Evolutionary conservation across 1,140 invertebrate species (phyloP), one percentile per base, ranked within the genome.

Genomic region (Scaptodrosophila lebanonensis): DNA sequence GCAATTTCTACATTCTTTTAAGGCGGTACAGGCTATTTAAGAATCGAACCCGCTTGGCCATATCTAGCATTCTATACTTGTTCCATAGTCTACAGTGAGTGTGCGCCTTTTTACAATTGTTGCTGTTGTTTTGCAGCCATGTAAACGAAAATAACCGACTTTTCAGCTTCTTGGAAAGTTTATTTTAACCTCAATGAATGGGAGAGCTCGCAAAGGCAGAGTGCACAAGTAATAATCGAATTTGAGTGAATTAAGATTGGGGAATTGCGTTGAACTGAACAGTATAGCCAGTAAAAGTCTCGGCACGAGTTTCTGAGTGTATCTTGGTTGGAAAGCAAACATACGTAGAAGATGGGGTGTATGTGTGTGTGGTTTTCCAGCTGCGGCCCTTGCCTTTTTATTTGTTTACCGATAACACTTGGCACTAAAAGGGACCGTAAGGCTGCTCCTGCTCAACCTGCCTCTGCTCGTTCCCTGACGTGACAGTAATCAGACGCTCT

Each of bases 191-290:
- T 82, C 75, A 52, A 64, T 42, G 53, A n/a, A 30, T 9, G 53
- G 15, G 11, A 17, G 32, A 16, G 16, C 13, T 11, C 35, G 17
- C 4, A 42, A 52, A 65, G 73, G 45, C 43, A 11, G 27, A 82
- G 75, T 71, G 77, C 67, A 76, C 49, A 52, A 64, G 53, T 66
- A 75, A 84, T 84, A 84, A 84, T 84, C 79, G 79, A 84, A 84
- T 84, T 76, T 79, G 70, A 84, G 79, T 84, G 75, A 84, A 84
- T 84, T 84, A 84, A 84, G 82, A 84, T 84, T 84, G 82, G 69
- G 69, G 66, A 79, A 79, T 79, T 73, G 75, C 70, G 73, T 59
- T 66, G n/a, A n/a, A n/a, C n/a, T 50, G 57, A 82, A 79, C 75
- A 79, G 75, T 75, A 72, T 60, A 70, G 33, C 44, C 53, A 75